Conservation (phyloP, 2,888 invertebrate species). For the Nowickia ferox region DNA sequence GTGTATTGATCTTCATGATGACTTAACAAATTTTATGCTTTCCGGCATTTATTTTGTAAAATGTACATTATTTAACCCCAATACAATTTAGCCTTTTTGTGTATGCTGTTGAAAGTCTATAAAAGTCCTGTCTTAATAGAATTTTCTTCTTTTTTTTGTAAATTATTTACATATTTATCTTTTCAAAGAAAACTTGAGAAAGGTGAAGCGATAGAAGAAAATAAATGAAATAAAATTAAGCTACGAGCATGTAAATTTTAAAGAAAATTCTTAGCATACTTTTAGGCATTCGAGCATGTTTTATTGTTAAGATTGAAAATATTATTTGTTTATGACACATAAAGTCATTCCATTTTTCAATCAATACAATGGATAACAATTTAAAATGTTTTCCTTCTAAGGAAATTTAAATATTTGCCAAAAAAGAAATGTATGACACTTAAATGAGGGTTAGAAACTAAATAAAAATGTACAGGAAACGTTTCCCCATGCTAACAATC, state of each 20-base stretch:
- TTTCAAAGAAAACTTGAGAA: slow-evolving; percentile 1
- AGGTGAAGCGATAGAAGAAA: neutral
- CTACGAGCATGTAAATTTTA: neutral
- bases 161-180: slow-evolving; percentile 36
- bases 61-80: slow-evolving; percentile 18
- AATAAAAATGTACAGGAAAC: neutral
- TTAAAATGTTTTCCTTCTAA: neutral
- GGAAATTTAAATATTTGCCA: neutral
- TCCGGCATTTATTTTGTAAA: slow-evolving; percentile 4
- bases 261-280: slow-evolving; percentile 33
- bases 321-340: slow-evolving; percentile 35
- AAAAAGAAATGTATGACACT: neutral
- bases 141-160: neutral
- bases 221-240: slow-evolving; percentile 34
- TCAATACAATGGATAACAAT: slow-evolving; percentile 6
- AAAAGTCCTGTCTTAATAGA: neutral
- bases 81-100: slow-evolving; percentile 10
- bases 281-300: slow-evolving; percentile 20
- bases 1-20: slow-evolving; percentile 40
- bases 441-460: neutral
- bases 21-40: slow-evolving; percentile 39
- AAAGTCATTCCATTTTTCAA: neutral
- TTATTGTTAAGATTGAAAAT: slow-evolving; percentile 9
- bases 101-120: slow-evolving; percentile 14
- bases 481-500: neutral